A percentile compares a stretch with the other conserved stretches of the same genome.
Conservation (phyloP, 2,797 vertebrate genomes). For the Malurus leucopterus region DNA sequence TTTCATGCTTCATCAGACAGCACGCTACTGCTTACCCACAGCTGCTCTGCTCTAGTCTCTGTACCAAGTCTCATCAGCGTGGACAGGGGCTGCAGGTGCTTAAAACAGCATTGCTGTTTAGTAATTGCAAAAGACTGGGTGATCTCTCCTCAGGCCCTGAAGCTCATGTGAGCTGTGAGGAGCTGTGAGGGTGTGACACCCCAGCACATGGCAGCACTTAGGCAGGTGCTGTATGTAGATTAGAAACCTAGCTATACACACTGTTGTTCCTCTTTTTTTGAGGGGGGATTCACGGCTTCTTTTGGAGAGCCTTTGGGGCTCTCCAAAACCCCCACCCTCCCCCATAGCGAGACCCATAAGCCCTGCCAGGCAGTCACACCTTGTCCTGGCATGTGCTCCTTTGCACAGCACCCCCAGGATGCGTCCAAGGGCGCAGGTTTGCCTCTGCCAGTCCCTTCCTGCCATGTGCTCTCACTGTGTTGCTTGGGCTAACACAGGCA, state of each 20-base stretch:
- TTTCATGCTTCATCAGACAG: background rate
- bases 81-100: background rate
- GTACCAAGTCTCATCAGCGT: rapidly evolving
- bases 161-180: background rate
- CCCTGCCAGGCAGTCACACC: rapidly evolving
- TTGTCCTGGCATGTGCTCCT: rapidly evolving
- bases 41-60: background rate
- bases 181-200: background rate
- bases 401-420: background rate
- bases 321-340: rapidly evolving
- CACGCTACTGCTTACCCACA: background rate
- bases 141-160: background rate
- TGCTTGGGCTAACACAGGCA: rapidly evolving
- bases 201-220: background rate
- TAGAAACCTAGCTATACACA: background rate
- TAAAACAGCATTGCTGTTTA: background rate
- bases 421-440: rapidly evolving
- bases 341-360: background rate
- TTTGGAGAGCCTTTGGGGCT: background rate
- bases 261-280: background rate
- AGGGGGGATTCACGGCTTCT: background rate
- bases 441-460: background rate
- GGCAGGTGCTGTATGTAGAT: rapidly evolving
- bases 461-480: rapidly evolving
- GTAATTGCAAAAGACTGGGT: background rate